A percentile compares a stretch with the other conserved stretches of the same genome.
These are phyloP conservation scores for Trichogramma evanescens DNA, from an alignment of 2,888 invertebrate genomes.

Conservation along the genomic window DNA sequence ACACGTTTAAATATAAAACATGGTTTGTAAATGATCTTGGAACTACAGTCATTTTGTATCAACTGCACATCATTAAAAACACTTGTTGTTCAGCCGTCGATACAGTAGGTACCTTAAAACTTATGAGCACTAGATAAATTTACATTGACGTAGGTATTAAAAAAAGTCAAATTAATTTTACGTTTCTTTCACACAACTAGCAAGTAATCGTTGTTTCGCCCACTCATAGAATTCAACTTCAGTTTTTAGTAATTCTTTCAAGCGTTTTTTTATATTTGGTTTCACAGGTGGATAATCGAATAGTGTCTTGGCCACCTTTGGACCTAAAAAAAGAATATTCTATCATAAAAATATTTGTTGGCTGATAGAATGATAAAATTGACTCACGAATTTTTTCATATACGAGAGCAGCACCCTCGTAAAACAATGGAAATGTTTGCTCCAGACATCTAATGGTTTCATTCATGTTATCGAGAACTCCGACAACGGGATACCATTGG, in stretches of 20 bases:
- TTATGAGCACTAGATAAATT: too few relatives aligned
- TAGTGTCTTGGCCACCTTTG: slow-evolving; percentile 36
- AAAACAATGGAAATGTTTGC: slow-evolving; percentile 52
- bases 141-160: too few relatives aligned
- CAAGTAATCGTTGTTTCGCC: slow-evolving; percentile 48
- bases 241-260: slow-evolving; percentile 43
- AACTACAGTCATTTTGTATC: too few relatives aligned
- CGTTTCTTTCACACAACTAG: too few relatives aligned
- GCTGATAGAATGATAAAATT: neutral
- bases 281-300: slow-evolving; percentile 17
- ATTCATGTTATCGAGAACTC: slow-evolving; percentile 55
- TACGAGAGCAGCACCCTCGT: slow-evolving; percentile 50
- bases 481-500: slow-evolving; percentile 55
- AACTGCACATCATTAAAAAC: too few relatives aligned
- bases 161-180: too few relatives aligned
- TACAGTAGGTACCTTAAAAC: too few relatives aligned
- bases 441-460: slow-evolving; percentile 52
- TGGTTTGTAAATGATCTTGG: too few relatives aligned
- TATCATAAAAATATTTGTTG: neutral
- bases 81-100: too few relatives aligned
- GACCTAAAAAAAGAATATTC: slow-evolving; percentile 37
- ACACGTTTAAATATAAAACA: too few relatives aligned
- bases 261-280: slow-evolving; percentile 24
- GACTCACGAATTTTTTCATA: slow-evolving; percentile 51
- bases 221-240: slow-evolving; percentile 58